These are phyloP conservation scores for Petromus typicus DNA, from an alignment of 2,113 vertebrate species.

Conservation along the genomic window DNA sequence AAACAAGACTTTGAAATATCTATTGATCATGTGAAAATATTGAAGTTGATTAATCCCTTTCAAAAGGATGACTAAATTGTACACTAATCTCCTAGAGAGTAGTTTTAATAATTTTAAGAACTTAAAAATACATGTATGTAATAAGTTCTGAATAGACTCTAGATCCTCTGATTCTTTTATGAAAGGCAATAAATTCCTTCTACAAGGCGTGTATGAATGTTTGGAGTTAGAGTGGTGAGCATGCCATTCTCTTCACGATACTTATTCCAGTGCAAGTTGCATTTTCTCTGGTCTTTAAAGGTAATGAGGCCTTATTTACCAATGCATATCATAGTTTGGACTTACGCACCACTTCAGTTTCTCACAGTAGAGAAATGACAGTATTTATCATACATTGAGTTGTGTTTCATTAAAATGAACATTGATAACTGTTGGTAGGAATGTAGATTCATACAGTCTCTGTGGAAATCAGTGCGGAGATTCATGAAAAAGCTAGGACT, in stretches of 20 bases:
- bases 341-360: no score
- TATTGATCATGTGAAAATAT: background rate
- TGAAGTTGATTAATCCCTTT: background rate
- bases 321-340: no score
- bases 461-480: no score
- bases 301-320: no score
- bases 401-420: no score
- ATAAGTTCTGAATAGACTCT: background rate
- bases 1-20: background rate
- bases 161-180: background rate
- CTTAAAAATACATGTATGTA: background rate
- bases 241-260: background rate
- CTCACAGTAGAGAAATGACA: no score
- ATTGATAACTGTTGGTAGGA: no score
- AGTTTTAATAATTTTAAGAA: background rate
- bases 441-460: no score
- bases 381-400: no score
- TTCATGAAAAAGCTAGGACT: no score
- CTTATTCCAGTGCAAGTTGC: background rate
- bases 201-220: background rate
- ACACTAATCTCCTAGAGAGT: accelerated
- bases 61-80: background rate
- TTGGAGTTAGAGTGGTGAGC: background rate
- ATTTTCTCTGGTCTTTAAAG: background rate
- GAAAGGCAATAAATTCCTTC: background rate